Conservation (phyloP, 2,888 invertebrate species). For the Orgyia antiqua region DNA sequence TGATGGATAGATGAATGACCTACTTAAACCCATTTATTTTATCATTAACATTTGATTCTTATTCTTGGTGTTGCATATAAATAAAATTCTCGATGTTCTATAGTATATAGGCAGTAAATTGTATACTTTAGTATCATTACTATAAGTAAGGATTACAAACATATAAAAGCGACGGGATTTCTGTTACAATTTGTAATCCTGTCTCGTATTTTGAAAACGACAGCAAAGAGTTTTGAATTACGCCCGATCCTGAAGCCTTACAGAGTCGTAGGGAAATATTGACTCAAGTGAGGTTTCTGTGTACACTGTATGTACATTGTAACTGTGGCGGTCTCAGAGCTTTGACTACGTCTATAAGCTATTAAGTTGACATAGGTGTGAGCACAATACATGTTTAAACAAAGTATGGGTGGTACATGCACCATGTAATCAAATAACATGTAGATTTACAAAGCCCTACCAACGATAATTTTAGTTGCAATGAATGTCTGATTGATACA, state of each 20-base stretch:
- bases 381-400: slow-evolving; percentile 7
- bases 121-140: no score
- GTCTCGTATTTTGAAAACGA: slow-evolving; percentile 8
- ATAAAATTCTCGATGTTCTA: no score
- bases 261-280: slow-evolving; percentile 47
- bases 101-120: no score
- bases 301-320: slow-evolving; percentile 6
- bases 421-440: background rate
- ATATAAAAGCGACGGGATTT: slow-evolving; percentile 1
- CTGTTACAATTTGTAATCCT: slow-evolving; percentile 10
- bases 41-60: no score
- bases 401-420: slow-evolving; percentile 3
- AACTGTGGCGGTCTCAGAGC: slow-evolving; percentile 24
- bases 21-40: no score
- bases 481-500: no score
- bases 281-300: slow-evolving; percentile 60
- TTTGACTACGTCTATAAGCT: slow-evolving; percentile 23
- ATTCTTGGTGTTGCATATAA: no score
- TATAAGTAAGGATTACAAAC: slow-evolving; percentile 1
- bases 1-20: no score
- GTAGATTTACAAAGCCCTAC: no score
- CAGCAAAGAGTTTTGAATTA: slow-evolving; percentile 38
- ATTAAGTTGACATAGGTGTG: slow-evolving; percentile 29
- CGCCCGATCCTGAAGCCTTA: slow-evolving; percentile 51
- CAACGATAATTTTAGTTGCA: no score